A percentile compares a stretch with the other conserved stretches of the same genome.
These are phyloP conservation scores for Hofmannophila pseudospretella DNA, from an alignment of 2,888 invertebrate genomes.

Conservation along the genomic window DNA sequence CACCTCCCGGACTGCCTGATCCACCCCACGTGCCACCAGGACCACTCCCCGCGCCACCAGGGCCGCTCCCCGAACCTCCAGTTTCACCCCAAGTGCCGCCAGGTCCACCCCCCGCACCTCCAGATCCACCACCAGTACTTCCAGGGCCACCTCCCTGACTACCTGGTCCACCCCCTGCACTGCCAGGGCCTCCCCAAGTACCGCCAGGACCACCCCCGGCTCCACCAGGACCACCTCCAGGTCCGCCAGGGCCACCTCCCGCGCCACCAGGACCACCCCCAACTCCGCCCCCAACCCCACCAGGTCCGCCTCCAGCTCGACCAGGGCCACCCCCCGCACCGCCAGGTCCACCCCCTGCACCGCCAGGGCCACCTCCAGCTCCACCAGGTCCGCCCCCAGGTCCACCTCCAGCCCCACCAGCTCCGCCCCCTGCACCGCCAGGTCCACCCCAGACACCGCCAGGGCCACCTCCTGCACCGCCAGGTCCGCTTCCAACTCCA, in stretches of 20 bases:
- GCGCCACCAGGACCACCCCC: conserved; percentile 12
- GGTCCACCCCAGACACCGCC: conserved; percentile 8
- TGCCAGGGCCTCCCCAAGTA: too few species aligned
- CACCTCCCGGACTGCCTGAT: too few species aligned
- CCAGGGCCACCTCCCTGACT: not conserved
- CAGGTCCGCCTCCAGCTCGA: conserved; percentile 1
- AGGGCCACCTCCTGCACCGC: conserved; percentile 13
- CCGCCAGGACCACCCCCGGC: conserved; percentile 1
- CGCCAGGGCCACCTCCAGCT: conserved; percentile 9
- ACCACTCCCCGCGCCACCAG: conserved; percentile 2
- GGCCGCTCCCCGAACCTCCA: conserved; percentile 4
- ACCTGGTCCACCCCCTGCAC: not conserved
- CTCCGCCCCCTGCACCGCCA: not conserved
- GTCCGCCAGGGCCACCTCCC: conserved; percentile 12
- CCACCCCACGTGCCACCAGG: too few species aligned
- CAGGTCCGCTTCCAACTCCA: conserved; percentile 4
- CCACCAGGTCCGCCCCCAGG: not conserved
- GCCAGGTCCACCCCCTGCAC: conserved; percentile 5
- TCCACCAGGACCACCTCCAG: conserved; percentile 1
- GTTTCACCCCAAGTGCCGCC: conserved; percentile 3
- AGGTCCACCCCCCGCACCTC: conserved; percentile 8
- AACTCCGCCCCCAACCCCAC: conserved; percentile 9
- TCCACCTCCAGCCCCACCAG: not conserved
- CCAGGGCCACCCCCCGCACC: not conserved
- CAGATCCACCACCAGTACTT: conserved; percentile 9